Evolutionary conservation across 2,888 invertebrate genomes (phyloP).

Genomic region (Sicus ferrugineus): DNA sequence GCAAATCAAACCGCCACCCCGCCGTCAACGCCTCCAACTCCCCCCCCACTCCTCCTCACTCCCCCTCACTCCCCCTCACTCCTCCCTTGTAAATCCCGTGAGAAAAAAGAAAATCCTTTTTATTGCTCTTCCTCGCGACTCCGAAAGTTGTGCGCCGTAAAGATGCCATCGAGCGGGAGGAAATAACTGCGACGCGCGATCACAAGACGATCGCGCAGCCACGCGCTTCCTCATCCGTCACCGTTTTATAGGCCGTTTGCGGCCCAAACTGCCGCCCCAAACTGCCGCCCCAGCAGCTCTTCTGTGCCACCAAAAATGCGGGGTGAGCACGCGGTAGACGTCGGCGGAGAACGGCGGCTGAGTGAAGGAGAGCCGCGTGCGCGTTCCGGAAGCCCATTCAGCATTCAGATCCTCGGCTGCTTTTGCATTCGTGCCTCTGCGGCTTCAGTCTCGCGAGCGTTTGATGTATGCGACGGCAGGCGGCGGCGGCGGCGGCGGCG

Average conservation of each 20-base stretch:
- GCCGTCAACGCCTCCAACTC: no score
- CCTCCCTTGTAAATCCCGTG: not conserved
- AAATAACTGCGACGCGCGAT: slow-evolving; percentile 18
- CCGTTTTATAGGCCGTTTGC: slow-evolving; percentile 19
- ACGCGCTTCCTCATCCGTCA: not conserved
- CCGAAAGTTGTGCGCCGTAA: not conserved
- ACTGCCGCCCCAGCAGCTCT: not conserved
- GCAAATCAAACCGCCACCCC: not conserved
- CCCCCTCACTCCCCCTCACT: not conserved
- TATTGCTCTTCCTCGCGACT: not conserved
- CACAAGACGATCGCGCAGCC: not conserved
- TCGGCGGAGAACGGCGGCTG: not conserved
- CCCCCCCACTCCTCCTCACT: not conserved
- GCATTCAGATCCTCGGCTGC: slow-evolving; percentile 8
- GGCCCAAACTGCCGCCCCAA: not conserved
- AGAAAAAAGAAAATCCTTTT: not conserved
- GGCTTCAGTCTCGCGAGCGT: not conserved
- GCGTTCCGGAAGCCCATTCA: not conserved
- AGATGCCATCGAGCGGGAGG: not conserved
- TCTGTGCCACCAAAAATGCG: not conserved
- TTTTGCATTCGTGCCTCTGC: not conserved
- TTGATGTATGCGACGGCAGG: slow-evolving; percentile 13
- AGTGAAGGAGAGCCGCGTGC: no score
- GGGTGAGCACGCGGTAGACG: not conserved
- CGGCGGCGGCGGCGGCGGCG: not conserved